Evolutionary conservation across 2,113 vertebrate species (phyloP), one percentile per base, ranked within the genome.

Genomic region (Boleophthalmus pectinirostris): DNA sequence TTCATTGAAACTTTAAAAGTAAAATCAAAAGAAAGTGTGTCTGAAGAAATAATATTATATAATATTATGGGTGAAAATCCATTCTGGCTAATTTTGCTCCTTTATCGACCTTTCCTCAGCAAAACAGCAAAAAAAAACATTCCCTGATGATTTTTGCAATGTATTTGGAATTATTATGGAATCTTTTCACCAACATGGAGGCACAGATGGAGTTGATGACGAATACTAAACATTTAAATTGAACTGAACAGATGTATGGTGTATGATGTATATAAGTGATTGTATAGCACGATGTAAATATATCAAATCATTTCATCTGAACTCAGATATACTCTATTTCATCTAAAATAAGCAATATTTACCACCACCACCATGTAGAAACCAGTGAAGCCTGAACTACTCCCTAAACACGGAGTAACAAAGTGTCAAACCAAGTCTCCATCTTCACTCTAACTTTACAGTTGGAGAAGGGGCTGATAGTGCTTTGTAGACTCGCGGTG

Each of bases 391-490:
- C 23, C 13, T 61, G 29, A 58, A 58, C 14, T 24, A 24, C 13
- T 9, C 56, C 23, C 23, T 57, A 25, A 58, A 25, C 4, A 58
- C 25, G 3, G 23, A 5, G 7, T 7, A 3, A 23, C 20, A n/a
- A 25, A 56, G 12, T 60, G 24, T 29, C 15, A 61, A 61, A 61
- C 15, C 24, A 29, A 29, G 29, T 18, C 29, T 15, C 56, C 25
- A 33, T 61, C 58, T 61, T 61, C 2, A 20, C 6, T 1, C 57
- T 60, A 15, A 60, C 24, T 29, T 60, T 25, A 29, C 57, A 25
- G 79, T 88, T 79, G 84, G 74, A 73, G 72, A 75, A 85, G 77
- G 77, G 58, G 65, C 75, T 77, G 68, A 82, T 68, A 46, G 71
- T 61, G 74, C 69, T 58, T 58, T 82, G 74, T 66, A 53, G 25